A percentile compares a stretch with the other conserved stretches of the same genome.
Evolutionary conservation across 2,888 invertebrate genomes (phyloP).

Genomic region (Pardosa pseudoannulata): DNA sequence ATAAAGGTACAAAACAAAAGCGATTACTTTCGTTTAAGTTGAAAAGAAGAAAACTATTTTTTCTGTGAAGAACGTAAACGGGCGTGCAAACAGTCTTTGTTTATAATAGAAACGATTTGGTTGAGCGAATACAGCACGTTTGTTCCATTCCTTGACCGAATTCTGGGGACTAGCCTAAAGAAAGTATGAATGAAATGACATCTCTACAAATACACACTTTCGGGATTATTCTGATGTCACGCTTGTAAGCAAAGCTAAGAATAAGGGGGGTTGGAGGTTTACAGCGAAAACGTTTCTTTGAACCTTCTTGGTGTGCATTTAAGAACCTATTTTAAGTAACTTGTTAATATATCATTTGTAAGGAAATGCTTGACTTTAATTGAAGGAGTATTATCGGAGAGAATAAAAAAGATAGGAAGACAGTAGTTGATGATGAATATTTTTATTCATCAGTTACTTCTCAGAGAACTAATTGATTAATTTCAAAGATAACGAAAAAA

Average conservation of each 20-base stretch:
- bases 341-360: background rate
- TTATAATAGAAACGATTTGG: background rate
- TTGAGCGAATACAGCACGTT: background rate
- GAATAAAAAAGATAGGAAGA: no score
- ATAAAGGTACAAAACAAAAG: background rate
- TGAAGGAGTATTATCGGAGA: no score
- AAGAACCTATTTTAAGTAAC: background rate
- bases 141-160: constrained; percentile 8
- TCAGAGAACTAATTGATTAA: no score
- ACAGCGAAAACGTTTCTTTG: background rate
- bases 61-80: background rate
- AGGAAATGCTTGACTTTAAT: no score
- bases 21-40: constrained; percentile 1
- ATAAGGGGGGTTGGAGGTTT: background rate
- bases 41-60: background rate
- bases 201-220: background rate
- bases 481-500: no score
- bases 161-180: background rate
- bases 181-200: constrained; percentile 15
- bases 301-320: background rate
- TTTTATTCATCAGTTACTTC: no score
- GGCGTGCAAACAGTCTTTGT: background rate
- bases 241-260: background rate
- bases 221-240: background rate
- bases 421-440: no score